phyloP scores from a whole-genome alignment of 2,113 vertebrate species.

The Vanacampus margaritifer region DNA sequence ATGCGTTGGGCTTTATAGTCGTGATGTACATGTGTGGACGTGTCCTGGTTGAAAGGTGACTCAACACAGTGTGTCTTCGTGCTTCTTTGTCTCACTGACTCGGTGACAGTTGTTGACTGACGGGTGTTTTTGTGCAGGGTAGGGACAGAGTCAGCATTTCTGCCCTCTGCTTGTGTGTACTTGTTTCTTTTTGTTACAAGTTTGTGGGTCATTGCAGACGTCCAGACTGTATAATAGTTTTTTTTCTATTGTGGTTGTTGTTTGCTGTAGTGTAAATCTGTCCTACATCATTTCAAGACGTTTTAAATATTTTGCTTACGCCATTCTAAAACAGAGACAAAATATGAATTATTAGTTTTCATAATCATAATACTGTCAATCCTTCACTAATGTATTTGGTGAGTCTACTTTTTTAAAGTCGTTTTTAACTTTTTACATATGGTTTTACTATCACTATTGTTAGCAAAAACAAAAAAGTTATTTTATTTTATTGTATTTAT shows the following conservation, averaged over 20 bases:
- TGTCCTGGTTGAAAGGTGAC: neutral
- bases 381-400: no score
- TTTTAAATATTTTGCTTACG: neutral
- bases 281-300: neutral
- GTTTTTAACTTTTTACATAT: no score
- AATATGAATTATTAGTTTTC: neutral
- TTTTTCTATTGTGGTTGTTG: neutral
- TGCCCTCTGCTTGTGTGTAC: conserved; percentile 14
- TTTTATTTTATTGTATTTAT: no score
- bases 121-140: neutral
- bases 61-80: neutral
- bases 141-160: conserved; percentile 12
- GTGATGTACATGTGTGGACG: conserved; percentile 22
- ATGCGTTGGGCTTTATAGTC: neutral
- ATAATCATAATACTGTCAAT: no score
- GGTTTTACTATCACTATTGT: no score
- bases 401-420: no score
- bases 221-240: neutral
- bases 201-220: no score
- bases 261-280: neutral
- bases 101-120: conserved; percentile 13
- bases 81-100: neutral
- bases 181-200: conserved; percentile 4
- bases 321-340: neutral
- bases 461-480: no score